Evolutionary conservation across 2,797 vertebrate genomes (phyloP), one percentile per base, ranked within the genome.

Genomic region (Sciurus carolinensis): DNA sequence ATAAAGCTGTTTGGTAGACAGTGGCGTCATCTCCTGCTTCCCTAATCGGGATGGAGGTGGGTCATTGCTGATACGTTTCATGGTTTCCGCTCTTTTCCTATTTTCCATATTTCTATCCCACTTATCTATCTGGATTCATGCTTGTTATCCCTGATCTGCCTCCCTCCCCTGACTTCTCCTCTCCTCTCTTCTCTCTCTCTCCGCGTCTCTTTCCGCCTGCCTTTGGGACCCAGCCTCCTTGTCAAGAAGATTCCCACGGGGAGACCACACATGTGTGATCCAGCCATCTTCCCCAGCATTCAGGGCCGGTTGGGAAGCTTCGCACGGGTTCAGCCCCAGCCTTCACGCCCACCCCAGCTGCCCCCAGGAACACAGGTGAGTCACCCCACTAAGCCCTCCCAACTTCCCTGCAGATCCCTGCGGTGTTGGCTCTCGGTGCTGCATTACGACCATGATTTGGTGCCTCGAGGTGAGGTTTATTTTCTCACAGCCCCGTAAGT

Each of bases 151-250:
- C 80, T 71, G 36, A 14, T 39, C 44, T 67, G 44, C 47, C 44
- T 22, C 17, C 26, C 28, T 57, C 36, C 67, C 64, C 28, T 71
- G n/a, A n/a, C 13, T 4, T 26, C 75, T 30, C 4, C n/a, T 71
- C 13, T 13, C 6, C 18, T 39, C 76, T 47, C n/a, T 42, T 62
- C 30, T 71, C 12, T 54, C 30, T 26, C 42, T 76, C 44, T 33
- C 24, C 22, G 26, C 1, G 1, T 8, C 7, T 0, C 12, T 30
- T 14, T 4, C 44, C 57, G 1, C 6, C 54, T 7, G 28, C 33
- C n/a, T 86, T 71, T 24, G 26, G 33, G 30, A 84, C 52, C 42
- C 71, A 81, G 33, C 44, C 22, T 90, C 54, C 85, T 75, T 30
- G 22, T 50, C 52, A 77, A 5, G 18, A 73, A 42, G 62, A 92